Conservation (phyloP, 2,888 invertebrate genomes). For the Campoplex nolae region DNA sequence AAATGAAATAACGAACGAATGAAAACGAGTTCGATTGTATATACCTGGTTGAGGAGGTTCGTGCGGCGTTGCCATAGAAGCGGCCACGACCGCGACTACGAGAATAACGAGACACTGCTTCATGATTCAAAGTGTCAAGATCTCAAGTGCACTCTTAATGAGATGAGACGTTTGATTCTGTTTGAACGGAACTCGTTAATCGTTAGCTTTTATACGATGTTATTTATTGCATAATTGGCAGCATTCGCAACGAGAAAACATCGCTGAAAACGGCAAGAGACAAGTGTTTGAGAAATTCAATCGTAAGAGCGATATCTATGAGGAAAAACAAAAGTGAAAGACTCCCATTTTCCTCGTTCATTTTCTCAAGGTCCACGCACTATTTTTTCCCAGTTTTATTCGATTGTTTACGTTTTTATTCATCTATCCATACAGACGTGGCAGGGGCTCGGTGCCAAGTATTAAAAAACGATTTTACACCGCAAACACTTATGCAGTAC, state of each 20-base stretch:
- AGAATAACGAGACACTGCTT: constrained; percentile 45
- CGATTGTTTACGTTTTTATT: neutral
- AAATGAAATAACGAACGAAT: neutral
- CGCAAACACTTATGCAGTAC: too few relatives aligned
- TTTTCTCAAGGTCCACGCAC: neutral
- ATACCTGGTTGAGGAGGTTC: neutral
- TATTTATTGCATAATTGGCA: neutral
- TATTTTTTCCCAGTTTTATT: neutral
- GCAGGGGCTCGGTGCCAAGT: too few relatives aligned
- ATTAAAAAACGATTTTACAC: too few relatives aligned
- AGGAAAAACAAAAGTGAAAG: neutral
- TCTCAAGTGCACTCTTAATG: neutral
- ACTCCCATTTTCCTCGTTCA: neutral
- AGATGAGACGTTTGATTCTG: constrained; percentile 4
- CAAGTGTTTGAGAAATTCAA: too few relatives aligned
- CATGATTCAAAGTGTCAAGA: constrained; percentile 38
- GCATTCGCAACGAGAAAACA: neutral
- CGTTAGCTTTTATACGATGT: neutral
- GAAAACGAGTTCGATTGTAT: neutral
- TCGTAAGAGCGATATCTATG: neutral
- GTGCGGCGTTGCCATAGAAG: neutral
- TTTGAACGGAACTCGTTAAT: neutral
- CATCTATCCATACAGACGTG: neutral
- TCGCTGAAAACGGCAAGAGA: neutral
- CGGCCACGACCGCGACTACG: constrained; percentile 25